These are phyloP conservation scores for Sander vitreus DNA, from an alignment of 2,113 vertebrate species.

Conservation along the genomic window DNA sequence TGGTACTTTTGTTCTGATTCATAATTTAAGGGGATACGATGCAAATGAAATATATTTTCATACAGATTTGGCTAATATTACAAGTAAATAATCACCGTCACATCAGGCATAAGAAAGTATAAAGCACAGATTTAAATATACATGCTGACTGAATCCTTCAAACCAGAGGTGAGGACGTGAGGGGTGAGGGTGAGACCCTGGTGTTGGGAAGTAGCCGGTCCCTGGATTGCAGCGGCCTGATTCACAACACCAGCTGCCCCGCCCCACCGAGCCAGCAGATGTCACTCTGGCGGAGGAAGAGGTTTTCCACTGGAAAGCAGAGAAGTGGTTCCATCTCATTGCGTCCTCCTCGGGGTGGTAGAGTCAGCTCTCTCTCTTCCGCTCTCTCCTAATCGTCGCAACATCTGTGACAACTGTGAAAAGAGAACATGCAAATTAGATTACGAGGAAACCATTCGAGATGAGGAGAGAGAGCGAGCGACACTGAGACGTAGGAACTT, in stretches of 20 bases:
- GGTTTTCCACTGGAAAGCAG: conserved; percentile 23
- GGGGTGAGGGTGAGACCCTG: conserved; percentile 89
- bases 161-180: conserved; percentile 26
- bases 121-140: not conserved
- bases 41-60: not conserved
- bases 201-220: conserved; percentile 99
- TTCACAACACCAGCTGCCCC: conserved; percentile 99
- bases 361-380: conserved; percentile 56
- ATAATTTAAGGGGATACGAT: not conserved
- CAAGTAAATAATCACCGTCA: not conserved
- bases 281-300: conserved; percentile 46
- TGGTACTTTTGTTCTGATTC: not conserved
- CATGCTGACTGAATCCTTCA: not conserved
- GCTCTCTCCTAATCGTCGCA: conserved; percentile 52
- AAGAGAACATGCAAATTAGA: conserved; percentile 76
- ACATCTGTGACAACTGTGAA: conserved; percentile 74
- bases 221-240: conserved; percentile 93
- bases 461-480: conserved; percentile 26
- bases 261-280: conserved; percentile 83
- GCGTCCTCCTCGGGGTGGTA: conserved; percentile 44
- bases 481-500: conserved; percentile 44
- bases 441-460: conserved; percentile 38
- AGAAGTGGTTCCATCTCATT: conserved; percentile 69
- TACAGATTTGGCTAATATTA: not conserved
- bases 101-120: not conserved